phyloP scores from a whole-genome alignment of 2,888 invertebrate genomes.

The Podabrus alpinus region DNA sequence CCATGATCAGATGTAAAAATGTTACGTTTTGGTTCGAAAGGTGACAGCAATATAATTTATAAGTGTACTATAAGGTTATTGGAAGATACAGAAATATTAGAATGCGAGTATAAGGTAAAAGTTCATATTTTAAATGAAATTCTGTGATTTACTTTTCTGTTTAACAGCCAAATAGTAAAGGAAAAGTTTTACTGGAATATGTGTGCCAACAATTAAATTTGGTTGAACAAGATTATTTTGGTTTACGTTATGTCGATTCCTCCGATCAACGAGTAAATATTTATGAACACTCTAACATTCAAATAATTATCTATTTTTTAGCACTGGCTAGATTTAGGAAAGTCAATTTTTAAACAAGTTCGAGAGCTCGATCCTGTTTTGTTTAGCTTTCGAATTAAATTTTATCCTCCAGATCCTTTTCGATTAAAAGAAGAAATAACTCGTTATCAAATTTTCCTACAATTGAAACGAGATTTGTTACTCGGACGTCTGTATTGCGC shows the following conservation, averaged over 20 bases:
- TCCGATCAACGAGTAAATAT: conserved; percentile 79
- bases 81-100: conserved; percentile 88
- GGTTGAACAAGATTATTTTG: conserved; percentile 93
- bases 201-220: conserved; percentile 90
- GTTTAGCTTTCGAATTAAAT: conserved; percentile 96
- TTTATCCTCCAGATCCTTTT: conserved; percentile 94
- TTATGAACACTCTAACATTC: background rate
- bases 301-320: conserved; percentile 57
- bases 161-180: conserved; percentile 84
- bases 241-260: conserved; percentile 87
- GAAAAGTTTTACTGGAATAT: conserved; percentile 86
- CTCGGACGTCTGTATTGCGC: conserved; percentile 95
- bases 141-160: conserved; percentile 12
- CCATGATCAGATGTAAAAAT: conserved; percentile 42
- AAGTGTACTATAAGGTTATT: conserved; percentile 87
- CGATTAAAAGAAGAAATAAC: conserved; percentile 92
- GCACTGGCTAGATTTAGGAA: conserved; percentile 94
- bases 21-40: conserved; percentile 62
- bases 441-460: conserved; percentile 91
- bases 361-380: conserved; percentile 92
- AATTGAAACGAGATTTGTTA: conserved; percentile 90
- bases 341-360: conserved; percentile 88
- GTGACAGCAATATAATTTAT: conserved; percentile 76
- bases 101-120: conserved; percentile 88
- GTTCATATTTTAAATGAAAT: conserved; percentile 13